A percentile compares a stretch with the other conserved stretches of the same genome.
Evolutionary conservation across 2,113 vertebrate species (phyloP).

Genomic region (Microtus richardsoni): DNA sequence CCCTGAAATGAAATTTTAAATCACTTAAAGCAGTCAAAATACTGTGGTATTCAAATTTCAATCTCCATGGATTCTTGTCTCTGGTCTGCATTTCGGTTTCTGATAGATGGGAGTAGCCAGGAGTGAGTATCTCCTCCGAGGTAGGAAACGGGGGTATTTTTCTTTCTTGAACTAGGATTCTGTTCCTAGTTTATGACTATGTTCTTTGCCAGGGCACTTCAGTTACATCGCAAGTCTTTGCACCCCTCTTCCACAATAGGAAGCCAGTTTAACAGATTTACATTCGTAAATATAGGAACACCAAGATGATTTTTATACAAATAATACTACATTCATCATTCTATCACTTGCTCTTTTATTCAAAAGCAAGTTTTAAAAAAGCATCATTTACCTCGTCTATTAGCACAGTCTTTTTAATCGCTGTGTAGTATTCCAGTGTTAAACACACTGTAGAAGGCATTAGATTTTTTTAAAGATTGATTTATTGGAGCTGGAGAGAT

Average conservation of each 20-base stretch:
- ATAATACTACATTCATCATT: neutral
- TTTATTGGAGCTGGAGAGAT: too few relatives aligned
- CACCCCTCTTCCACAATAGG: neutral
- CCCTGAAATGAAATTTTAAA: neutral
- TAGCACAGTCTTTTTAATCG: neutral
- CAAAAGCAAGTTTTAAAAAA: neutral
- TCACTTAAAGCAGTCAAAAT: neutral
- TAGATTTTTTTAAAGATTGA: neutral
- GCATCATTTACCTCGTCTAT: neutral
- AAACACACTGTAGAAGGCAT: neutral
- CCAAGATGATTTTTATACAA: neutral
- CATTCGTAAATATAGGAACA: neutral
- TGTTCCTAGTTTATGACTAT: neutral
- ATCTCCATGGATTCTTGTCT: neutral
- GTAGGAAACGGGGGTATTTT: neutral
- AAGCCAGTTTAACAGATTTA: slow-evolving; percentile 1
- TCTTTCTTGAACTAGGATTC: slow-evolving; percentile 18
- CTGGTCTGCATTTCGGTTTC: neutral
- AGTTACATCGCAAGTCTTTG: neutral
- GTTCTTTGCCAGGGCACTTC: neutral
- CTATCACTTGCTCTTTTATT: neutral
- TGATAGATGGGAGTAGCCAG: neutral
- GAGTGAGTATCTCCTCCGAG: too few relatives aligned
- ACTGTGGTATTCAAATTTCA: neutral
- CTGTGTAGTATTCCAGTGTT: neutral